Conservation (phyloP, 2,113 vertebrate species). For the Vulpes lagopus region DNA sequence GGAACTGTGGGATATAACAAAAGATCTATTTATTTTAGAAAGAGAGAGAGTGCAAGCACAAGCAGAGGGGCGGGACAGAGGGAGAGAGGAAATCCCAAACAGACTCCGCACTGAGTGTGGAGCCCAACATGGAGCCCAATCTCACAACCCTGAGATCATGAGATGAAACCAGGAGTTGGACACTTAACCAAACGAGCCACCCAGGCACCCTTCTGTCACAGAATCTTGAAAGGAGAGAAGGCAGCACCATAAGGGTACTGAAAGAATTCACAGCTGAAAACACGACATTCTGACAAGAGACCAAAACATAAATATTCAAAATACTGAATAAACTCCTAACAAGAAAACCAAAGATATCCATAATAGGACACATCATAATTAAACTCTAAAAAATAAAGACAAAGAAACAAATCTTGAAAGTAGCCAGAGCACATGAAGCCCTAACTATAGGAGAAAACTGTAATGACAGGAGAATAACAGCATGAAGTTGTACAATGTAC, state of each 20-base stretch:
- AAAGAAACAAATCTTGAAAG: background rate
- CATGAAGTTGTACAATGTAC: background rate
- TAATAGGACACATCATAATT: conserved; percentile 28
- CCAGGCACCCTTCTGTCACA: background rate
- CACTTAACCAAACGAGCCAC: background rate
- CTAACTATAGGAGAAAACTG: background rate
- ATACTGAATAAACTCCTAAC: background rate
- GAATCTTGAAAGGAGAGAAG: background rate
- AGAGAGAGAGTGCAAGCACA: background rate
- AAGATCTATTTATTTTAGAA: background rate
- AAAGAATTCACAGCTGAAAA: background rate
- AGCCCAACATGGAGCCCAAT: background rate
- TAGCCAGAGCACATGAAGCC: background rate
- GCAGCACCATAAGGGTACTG: background rate
- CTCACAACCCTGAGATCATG: background rate
- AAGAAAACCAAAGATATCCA: conserved; percentile 30
- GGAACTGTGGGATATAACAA: background rate
- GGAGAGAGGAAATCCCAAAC: background rate
- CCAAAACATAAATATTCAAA: background rate
- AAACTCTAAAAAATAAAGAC: background rate
- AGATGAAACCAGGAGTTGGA: background rate
- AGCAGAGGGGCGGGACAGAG: background rate
- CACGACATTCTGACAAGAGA: background rate
- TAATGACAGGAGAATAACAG: background rate
- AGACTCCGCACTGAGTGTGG: background rate